A percentile compares a stretch with the other conserved stretches of the same genome.
phyloP scores from a whole-genome alignment of 2,888 invertebrate species.

The Dascillus cervinus region DNA sequence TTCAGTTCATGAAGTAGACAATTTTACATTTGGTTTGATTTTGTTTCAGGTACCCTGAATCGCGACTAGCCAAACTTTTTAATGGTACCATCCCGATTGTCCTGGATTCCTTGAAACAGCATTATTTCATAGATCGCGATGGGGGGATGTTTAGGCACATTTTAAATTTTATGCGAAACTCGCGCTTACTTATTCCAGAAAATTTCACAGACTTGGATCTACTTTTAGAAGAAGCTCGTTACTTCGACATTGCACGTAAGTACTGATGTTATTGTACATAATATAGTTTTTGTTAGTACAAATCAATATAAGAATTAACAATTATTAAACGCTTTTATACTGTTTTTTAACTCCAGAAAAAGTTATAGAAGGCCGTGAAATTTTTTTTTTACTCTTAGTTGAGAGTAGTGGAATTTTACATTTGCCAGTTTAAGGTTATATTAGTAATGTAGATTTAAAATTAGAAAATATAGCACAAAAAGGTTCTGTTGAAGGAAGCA shows the following conservation, averaged over 20 bases:
- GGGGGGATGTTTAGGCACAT: conserved; percentile 97
- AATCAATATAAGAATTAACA: too few species aligned
- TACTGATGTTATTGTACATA: too few species aligned
- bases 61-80: conserved; percentile 85
- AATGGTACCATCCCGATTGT: conserved; percentile 94
- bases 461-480: too few species aligned
- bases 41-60: conserved; percentile 81
- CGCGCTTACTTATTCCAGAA: conserved; percentile 76
- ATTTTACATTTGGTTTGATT: conserved; percentile 1
- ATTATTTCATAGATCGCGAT: conserved; percentile 98
- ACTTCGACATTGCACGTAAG: conserved; percentile 84
- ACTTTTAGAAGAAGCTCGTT: conserved; percentile 82
- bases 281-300: too few species aligned
- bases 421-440: too few species aligned
- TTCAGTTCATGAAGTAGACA: conserved; percentile 85
- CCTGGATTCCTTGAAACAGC: conserved; percentile 91
- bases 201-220: conserved; percentile 83
- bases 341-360: too few species aligned
- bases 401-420: too few species aligned
- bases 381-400: too few species aligned
- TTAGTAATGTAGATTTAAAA: too few species aligned
- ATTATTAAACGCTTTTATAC: too few species aligned
- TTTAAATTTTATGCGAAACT: conserved; percentile 91
- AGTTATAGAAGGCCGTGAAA: too few species aligned
- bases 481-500: too few species aligned